Evolutionary conservation across 1,140 invertebrate species (phyloP).

Genomic region (Idris sp.): DNA sequence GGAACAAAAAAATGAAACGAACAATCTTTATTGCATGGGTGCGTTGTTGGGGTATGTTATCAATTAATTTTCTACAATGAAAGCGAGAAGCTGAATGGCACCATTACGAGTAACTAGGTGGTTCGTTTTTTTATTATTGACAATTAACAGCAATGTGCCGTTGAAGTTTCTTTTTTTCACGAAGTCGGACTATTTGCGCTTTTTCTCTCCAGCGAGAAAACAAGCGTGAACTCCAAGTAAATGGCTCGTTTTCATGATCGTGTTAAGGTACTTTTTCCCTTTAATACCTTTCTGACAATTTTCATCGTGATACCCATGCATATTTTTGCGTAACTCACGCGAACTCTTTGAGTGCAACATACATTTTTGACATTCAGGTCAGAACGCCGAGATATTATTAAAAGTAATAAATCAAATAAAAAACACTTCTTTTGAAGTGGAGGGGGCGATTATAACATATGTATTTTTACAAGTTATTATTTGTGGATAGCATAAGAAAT

Average conservation of each 20-base stretch:
- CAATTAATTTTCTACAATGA: constrained; percentile 22
- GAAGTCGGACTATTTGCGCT: constrained; percentile 9
- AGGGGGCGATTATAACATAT: no score
- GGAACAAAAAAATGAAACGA: constrained; percentile 3
- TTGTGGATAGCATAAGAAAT: constrained; percentile 27
- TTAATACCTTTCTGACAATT: constrained; percentile 46
- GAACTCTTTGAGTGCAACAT: constrained; percentile 10
- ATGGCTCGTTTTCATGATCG: constrained; percentile 47
- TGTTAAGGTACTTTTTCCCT: constrained; percentile 39
- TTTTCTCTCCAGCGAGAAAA: constrained; percentile 39
- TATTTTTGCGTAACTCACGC: constrained; percentile 34
- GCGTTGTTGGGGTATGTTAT: neutral
- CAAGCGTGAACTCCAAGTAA: constrained; percentile 29
- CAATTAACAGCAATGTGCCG: constrained; percentile 32
- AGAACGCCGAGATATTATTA: constrained; percentile 29
- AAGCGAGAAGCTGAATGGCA: constrained; percentile 16
- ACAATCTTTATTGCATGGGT: constrained; percentile 8
- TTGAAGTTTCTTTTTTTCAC: constrained; percentile 22
- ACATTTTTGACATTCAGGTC: constrained; percentile 36
- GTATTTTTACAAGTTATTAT: no score
- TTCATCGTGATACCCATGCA: constrained; percentile 40
- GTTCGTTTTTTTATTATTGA: constrained; percentile 34
- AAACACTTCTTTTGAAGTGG: constrained; percentile 39
- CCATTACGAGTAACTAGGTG: neutral
- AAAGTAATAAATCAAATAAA: constrained; percentile 36